Base-by-base conservation (phyloP, 1,140 invertebrate genomes). In the Psilanteris sp. region DNA sequence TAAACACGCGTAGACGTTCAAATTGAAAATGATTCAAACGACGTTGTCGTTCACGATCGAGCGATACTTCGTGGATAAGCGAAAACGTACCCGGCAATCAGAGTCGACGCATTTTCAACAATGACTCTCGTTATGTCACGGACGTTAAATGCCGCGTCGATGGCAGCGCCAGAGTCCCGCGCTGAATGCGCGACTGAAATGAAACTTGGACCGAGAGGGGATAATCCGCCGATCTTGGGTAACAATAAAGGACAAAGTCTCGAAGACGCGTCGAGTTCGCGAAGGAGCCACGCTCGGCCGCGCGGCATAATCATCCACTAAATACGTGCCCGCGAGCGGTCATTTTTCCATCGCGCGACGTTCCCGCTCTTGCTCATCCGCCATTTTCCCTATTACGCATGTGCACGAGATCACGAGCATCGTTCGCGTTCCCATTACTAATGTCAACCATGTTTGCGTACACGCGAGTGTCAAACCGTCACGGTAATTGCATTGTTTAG, bases 231-330 rank as follows among this genome's bases (percentile, higher is more conserved):
- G 61, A 61, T 61, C 55, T 46, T 54, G 54, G 39, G 48, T 61
- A 71, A 61, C 67, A 44, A 71, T 57, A 71, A 55, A 62, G 41
- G 46, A 37, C 67, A 62, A 61, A 62, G 57, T 46, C 48, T 62
- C 32, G 48, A 64, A 57, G 68, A 50, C 50, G 32, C 57, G 52
- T 41, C 68, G 50, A 57, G 41, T 57, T 64, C 59, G 52, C 29
- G 68, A 64, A 64, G 68, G 68, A 57, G 50, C 68, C 64, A 73
- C 14, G 68, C 50, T 73, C 36, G 39, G 68, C 59, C 57, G 59
- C 57, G 18, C 15, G n/a, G 20, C 3, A 34, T 73, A 73, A 73
- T 16, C 36, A 11, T 32, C 11, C 10, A 50, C 48, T 64, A 72
- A 72, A 46, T 72, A 61, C 32, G 26, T 48, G 32, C 32, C 13